phyloP scores from a whole-genome alignment of 2,888 invertebrate species.

The Chymomyza fuscimana region DNA sequence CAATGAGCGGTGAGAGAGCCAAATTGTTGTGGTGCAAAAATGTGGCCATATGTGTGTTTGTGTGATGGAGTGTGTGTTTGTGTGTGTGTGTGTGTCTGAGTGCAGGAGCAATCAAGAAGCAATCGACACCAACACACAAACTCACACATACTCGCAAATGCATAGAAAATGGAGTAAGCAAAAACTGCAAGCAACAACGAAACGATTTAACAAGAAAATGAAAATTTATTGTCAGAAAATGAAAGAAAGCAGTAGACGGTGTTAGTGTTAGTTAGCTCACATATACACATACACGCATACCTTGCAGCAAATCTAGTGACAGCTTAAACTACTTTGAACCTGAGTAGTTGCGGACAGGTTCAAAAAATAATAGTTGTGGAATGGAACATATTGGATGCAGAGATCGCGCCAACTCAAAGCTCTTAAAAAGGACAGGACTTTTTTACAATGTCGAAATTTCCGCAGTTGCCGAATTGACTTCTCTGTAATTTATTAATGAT shows the following conservation, averaged over 20 bases:
- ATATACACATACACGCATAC: not conserved
- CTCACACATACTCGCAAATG: conserved; percentile 14
- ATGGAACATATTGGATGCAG: too few species aligned
- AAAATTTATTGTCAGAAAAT: conserved; percentile 76
- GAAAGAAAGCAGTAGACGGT: conserved; percentile 57
- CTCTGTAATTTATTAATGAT: too few species aligned
- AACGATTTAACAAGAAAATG: conserved; percentile 75
- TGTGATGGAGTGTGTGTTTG: too few species aligned
- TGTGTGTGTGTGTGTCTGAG: not conserved
- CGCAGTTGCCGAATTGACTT: too few species aligned
- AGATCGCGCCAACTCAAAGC: too few species aligned
- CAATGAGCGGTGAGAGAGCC: conserved; percentile 68
- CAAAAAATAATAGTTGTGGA: too few species aligned
- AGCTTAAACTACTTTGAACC: too few species aligned
- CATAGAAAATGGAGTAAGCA: conserved; percentile 4
- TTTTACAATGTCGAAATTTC: too few species aligned
- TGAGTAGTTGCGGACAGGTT: too few species aligned
- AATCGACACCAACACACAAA: conserved; percentile 69
- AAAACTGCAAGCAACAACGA: conserved; percentile 30
- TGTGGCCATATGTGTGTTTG: conserved; percentile 63
- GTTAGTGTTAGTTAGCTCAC: not conserved
- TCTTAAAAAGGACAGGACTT: too few species aligned
- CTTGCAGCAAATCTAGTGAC: too few species aligned
- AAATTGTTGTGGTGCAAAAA: conserved; percentile 72
- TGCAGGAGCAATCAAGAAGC: conserved; percentile 70